These are phyloP conservation scores for Ciconia boyciana DNA, from an alignment of 2,113 vertebrate species.

Conservation along the genomic window DNA sequence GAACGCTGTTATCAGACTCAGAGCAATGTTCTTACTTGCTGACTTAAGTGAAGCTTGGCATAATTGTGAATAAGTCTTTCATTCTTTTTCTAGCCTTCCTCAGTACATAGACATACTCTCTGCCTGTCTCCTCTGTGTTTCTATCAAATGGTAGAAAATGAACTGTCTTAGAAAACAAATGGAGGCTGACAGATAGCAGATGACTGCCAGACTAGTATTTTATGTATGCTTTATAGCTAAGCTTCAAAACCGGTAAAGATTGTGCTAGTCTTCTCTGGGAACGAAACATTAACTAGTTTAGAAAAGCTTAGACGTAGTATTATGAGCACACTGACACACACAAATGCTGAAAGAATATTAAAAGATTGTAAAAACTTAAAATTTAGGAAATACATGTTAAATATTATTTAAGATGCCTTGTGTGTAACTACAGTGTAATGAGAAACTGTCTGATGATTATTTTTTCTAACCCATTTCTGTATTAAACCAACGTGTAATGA, in stretches of 20 bases:
- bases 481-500: neutral
- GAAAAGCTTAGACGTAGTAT: neutral
- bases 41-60: neutral
- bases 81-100: neutral
- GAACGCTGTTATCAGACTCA: neutral
- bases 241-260: constrained; percentile 8
- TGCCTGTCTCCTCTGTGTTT: constrained; percentile 19
- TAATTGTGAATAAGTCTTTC: constrained; percentile 19
- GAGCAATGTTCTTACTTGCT: neutral
- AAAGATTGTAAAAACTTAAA: neutral
- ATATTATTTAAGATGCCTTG: neutral
- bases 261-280: neutral
- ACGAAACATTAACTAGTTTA: neutral
- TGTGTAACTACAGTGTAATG: neutral
- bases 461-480: neutral
- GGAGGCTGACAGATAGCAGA: constrained; percentile 13
- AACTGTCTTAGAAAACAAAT: constrained; percentile 23
- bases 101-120: neutral
- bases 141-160: constrained; percentile 37
- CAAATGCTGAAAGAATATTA: neutral
- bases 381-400: neutral
- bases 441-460: neutral
- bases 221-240: neutral
- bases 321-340: neutral
- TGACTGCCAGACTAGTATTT: constrained; percentile 16